Percentiles rank a stretch among this genome's conserved stretches.
Conservation (phyloP, 2,797 vertebrate species). For the Semotilus atromaculatus region DNA sequence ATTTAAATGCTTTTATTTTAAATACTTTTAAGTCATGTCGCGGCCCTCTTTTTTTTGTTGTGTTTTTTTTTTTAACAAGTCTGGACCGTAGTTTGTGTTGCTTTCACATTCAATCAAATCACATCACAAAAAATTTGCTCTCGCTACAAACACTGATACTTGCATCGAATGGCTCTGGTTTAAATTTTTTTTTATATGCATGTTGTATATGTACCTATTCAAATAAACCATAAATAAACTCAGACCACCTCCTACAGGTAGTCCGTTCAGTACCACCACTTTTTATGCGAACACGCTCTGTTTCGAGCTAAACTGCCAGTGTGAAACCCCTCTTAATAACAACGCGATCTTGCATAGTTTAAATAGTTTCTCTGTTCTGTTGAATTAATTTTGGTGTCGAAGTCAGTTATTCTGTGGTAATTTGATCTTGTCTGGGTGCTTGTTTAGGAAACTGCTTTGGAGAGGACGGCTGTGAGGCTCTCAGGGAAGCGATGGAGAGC, state of each 20-base stretch:
- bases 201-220: not conserved
- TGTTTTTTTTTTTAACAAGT: no score
- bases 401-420: slow-evolving; percentile 19
- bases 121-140: not conserved
- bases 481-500: slow-evolving; percentile 86
- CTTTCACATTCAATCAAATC: not conserved
- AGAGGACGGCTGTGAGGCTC: slow-evolving; percentile 90
- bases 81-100: not conserved
- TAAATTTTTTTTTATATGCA: not conserved
- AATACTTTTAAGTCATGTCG: not conserved
- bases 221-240: not conserved
- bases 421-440: slow-evolving; percentile 37
- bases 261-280: not conserved
- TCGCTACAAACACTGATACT: not conserved
- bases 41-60: not conserved
- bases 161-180: not conserved
- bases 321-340: not conserved
- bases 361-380: not conserved
- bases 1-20: not conserved
- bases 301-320: not conserved
- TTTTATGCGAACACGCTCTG: not conserved
- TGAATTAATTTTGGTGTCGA: not conserved
- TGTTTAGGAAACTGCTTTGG: slow-evolving; percentile 89
- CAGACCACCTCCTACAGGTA: not conserved
- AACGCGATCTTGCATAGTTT: not conserved